Evolutionary conservation across 2,797 vertebrate species (phyloP).

Genomic region (Premnoplex brunnescens): DNA sequence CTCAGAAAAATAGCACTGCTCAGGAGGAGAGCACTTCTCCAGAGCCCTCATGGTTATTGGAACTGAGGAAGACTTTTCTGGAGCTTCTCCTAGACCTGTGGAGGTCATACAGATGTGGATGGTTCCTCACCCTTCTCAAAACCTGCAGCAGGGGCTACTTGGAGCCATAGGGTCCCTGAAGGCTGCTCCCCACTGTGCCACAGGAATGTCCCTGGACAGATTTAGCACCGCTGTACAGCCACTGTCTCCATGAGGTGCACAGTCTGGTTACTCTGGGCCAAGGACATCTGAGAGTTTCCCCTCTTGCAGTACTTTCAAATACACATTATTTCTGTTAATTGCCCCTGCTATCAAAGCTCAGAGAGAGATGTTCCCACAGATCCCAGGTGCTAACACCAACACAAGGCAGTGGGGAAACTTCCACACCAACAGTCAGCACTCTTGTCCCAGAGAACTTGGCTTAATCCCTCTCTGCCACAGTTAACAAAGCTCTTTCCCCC

Average conservation of each 20-base stretch:
- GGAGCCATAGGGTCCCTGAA: not conserved
- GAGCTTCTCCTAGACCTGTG: not conserved
- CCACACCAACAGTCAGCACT: not conserved
- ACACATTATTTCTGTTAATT: not conserved
- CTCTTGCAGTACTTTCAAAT: not conserved
- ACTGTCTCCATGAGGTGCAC: fast-evolving
- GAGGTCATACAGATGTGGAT: not conserved
- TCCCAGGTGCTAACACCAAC: not conserved
- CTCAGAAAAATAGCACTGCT: not conserved
- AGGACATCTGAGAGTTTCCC: not conserved
- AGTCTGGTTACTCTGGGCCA: not conserved
- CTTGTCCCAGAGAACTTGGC: not conserved
- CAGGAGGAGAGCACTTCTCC: not conserved
- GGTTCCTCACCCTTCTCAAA: not conserved
- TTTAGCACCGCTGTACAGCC: not conserved
- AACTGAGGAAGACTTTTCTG: not conserved
- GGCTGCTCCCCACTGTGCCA: not conserved
- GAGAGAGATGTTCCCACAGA: not conserved
- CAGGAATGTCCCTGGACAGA: not conserved
- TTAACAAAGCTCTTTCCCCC: not conserved
- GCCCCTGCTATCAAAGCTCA: not conserved
- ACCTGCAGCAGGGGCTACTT: not conserved
- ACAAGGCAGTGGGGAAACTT: not conserved
- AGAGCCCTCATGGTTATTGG: not conserved
- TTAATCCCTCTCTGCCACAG: not conserved